Evolutionary conservation across 1,140 invertebrate genomes (phyloP).

Genomic region (Elysia chlorotica): DNA sequence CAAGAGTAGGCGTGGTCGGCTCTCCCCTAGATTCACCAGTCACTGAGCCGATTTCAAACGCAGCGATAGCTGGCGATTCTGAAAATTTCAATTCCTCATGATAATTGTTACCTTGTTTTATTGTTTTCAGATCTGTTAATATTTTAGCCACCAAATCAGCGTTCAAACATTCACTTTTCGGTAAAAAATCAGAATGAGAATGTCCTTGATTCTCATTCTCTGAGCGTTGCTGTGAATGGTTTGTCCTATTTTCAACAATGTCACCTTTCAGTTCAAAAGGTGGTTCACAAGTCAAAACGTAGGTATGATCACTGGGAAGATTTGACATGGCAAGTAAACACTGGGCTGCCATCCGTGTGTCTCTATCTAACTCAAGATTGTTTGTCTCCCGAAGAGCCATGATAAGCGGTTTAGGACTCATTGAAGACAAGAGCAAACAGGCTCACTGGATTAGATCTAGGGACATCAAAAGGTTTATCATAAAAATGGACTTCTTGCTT

Average conservation of each 20-base stretch:
- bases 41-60: too few species aligned
- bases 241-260: not conserved
- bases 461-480: too few species aligned
- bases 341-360: slow-evolving; percentile 20
- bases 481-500: too few species aligned
- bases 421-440: too few species aligned
- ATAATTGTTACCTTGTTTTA: slow-evolving; percentile 23
- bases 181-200: not conserved
- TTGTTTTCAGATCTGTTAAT: slow-evolving; percentile 18
- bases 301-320: slow-evolving; percentile 18
- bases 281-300: slow-evolving; percentile 15
- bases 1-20: slow-evolving; percentile 23
- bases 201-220: not conserved
- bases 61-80: too few species aligned
- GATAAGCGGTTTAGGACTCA: too few species aligned
- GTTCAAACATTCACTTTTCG: slow-evolving; percentile 1
- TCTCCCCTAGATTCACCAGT: not conserved
- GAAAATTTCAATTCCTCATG: slow-evolving; percentile 17
- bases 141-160: slow-evolving; percentile 14
- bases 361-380: slow-evolving; percentile 3
- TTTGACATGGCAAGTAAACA: slow-evolving; percentile 24
- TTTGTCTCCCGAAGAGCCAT: slow-evolving; percentile 17
- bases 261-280: not conserved
- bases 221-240: not conserved
- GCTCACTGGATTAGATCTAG: too few species aligned